A percentile compares a stretch with the other conserved stretches of the same genome.
Evolutionary conservation across 2,797 vertebrate species (phyloP).

Genomic region (Falco berigora): DNA sequence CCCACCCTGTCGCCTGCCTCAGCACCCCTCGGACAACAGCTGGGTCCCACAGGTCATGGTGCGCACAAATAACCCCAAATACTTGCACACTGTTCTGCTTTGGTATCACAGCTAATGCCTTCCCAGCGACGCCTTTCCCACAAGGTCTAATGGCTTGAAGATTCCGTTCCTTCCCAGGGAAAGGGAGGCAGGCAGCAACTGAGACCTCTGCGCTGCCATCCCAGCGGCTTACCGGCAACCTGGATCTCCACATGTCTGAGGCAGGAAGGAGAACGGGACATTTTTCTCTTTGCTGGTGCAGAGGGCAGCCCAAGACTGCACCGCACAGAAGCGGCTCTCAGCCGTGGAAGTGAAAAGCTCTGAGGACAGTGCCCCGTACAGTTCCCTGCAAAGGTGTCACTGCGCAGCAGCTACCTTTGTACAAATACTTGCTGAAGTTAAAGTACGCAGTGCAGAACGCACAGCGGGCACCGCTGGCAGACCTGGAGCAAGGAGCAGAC

Average conservation of each 20-base stretch:
- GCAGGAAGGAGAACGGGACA: accelerated
- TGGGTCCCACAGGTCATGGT: accelerated
- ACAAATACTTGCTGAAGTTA: neutral
- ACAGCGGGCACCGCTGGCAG: neutral
- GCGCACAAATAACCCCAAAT: neutral
- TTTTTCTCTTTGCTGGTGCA: neutral
- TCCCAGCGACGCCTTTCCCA: accelerated
- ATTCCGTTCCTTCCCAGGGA: neutral
- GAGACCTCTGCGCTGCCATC: neutral
- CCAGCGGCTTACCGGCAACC: neutral
- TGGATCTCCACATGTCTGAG: accelerated
- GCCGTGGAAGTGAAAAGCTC: accelerated
- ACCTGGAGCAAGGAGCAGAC: accelerated
- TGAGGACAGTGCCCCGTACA: accelerated
- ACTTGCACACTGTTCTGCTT: accelerated
- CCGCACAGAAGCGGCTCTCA: neutral
- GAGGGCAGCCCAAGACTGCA: neutral
- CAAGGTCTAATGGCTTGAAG: accelerated
- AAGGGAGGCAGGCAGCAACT: neutral
- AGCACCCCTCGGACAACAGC: neutral
- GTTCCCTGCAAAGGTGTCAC: neutral
- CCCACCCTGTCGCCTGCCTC: neutral
- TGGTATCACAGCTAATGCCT: accelerated
- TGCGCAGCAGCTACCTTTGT: neutral
- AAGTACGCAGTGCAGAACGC: accelerated